Base-by-base conservation (phyloP, 2,888 invertebrate species). In the Matsumyia berberina region DNA sequence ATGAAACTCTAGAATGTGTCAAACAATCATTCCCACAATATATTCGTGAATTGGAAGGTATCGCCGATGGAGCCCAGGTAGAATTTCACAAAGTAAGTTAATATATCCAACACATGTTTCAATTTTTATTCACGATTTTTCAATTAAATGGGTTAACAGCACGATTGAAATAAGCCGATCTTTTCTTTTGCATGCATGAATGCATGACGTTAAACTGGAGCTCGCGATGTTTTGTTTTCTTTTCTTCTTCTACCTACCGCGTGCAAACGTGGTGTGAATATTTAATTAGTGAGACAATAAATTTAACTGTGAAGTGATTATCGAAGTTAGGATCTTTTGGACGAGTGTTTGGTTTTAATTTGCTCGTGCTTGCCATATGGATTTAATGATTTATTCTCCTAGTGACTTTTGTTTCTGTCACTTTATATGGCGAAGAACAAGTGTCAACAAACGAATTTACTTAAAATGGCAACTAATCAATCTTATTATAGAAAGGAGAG, bases 61-160 rank as follows among this genome's bases (percentile, higher is more conserved):
- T 95, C n/a, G 96, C 97, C 6, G 96, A 97, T 89, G 97, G 97
- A 0, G 95, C 97, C 0, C 93, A 94, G 87, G 95, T 97, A 4
- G 95, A 96, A 0, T 97, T 97, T 90, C 92, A 96, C 87, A 95
- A 96, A 94, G 97, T 96, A 90, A 90, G 88, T 19, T n/a, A 17
- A 35, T 44, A 35, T 44, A 35, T 53, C 53, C 5, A 39, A 35
- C 33, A 58, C 12, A 42, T 69, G 31, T 53, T 51, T 33, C 29
- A 8, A 0, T 29, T 24, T 33, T 17, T 60, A n/a, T 51, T 29
- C 1, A 3, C 12, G 1, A 42, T 6, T 15, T 51, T 37, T 2
- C 33, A 37, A 39, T 35, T 19, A 9, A 5, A 15, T 9, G 6
- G 17, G 46, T 37, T 24, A 24, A 6, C n/a, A 11, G 31, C 5